These are phyloP conservation scores for Periophthalmus modestus DNA, from an alignment of 2,113 vertebrate species.

Conservation along the genomic window DNA sequence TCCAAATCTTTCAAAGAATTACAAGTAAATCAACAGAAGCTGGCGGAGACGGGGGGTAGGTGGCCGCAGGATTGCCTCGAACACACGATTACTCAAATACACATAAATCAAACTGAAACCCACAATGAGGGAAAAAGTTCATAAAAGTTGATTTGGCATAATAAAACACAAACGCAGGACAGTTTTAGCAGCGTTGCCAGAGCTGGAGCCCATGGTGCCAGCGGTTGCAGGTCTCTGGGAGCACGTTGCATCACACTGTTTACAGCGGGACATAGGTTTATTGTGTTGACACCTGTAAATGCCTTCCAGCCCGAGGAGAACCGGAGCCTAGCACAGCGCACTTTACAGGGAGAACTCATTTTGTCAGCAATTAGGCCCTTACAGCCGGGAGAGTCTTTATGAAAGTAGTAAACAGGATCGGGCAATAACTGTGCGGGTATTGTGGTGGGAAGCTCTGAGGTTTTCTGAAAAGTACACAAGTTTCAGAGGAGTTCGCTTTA, in stretches of 20 bases:
- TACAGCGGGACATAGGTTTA: conserved; percentile 21
- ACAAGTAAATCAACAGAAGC: too few species aligned
- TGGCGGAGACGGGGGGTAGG: too few species aligned
- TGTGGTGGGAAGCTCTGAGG: neutral
- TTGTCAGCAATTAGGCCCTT: conserved; percentile 46
- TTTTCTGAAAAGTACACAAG: conserved; percentile 11
- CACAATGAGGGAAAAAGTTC: neutral
- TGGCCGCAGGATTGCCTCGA: too few species aligned
- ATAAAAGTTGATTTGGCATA: neutral
- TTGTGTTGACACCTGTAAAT: conserved; percentile 35
- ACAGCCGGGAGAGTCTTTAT: conserved; percentile 12
- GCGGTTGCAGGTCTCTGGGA: conserved; percentile 30
- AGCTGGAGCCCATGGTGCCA: neutral
- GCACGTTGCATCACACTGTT: conserved; percentile 42
- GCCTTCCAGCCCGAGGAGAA: conserved; percentile 18
- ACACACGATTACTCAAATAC: too few species aligned
- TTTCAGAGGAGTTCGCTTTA: conserved; percentile 22
- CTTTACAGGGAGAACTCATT: conserved; percentile 32
- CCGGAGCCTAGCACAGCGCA: conserved; percentile 20
- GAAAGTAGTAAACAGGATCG: conserved; percentile 3
- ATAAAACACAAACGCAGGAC: neutral
- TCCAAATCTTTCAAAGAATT: too few species aligned
- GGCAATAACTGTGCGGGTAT: conserved; percentile 22
- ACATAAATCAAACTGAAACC: too few species aligned
- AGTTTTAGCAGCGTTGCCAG: neutral